These are phyloP conservation scores for Drosophila sucinea DNA, from an alignment of 1,140 invertebrate genomes.

Conservation along the genomic window DNA sequence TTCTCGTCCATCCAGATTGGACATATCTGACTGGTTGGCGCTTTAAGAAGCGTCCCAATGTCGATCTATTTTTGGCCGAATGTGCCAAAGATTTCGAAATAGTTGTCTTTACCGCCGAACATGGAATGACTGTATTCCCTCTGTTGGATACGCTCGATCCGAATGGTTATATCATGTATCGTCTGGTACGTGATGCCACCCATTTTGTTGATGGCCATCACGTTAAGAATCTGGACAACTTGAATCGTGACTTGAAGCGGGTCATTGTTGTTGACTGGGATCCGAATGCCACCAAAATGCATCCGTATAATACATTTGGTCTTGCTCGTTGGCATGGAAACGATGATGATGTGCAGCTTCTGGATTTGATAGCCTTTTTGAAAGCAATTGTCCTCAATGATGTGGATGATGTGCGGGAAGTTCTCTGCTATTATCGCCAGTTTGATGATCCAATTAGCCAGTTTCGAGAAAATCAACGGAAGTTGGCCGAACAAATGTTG, in stretches of 20 bases:
- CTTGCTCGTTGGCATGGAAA: constrained; percentile 96
- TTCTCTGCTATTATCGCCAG: constrained; percentile 95
- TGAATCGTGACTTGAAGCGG: constrained; percentile 97
- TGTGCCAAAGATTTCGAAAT: constrained; percentile 97
- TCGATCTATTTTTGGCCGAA: constrained; percentile 97
- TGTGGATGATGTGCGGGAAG: constrained; percentile 96
- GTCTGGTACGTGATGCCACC: constrained; percentile 97
- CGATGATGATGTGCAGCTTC: constrained; percentile 93
- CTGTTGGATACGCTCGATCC: constrained; percentile 97
- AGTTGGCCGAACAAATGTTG: constrained; percentile 87
- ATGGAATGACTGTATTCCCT: constrained; percentile 95
- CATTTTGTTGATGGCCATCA: constrained; percentile 97
- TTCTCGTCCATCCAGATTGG: constrained; percentile 99
- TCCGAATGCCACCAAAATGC: constrained; percentile 92
- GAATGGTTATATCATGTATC: constrained; percentile 93
- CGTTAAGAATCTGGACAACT: constrained; percentile 96
- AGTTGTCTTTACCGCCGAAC: constrained; percentile 97
- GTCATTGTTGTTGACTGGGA: constrained; percentile 99
- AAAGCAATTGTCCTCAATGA: constrained; percentile 94
- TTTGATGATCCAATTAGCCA: constrained; percentile 97
- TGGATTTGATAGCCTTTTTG: constrained; percentile 96
- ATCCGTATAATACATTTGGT: constrained; percentile 94
- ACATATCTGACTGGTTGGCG: constrained; percentile 91
- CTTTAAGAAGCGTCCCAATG: constrained; percentile 98
- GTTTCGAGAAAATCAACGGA: constrained; percentile 94